A percentile compares a stretch with the other conserved stretches of the same genome.
These are phyloP conservation scores for Mungos mungo DNA, from an alignment of 2,113 vertebrate species.

Conservation along the genomic window DNA sequence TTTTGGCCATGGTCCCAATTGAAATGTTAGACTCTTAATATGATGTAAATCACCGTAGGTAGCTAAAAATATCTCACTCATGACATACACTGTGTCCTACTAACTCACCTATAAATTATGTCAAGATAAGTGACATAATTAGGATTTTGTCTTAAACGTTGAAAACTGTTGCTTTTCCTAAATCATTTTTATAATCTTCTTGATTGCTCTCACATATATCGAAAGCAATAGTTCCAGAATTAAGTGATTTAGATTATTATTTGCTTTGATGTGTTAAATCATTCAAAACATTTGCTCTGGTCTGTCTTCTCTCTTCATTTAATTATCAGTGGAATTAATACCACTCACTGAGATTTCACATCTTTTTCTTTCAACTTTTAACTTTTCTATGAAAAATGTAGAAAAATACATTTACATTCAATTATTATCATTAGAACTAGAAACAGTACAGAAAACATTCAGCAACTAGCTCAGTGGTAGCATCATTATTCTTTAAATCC, in stretches of 20 bases:
- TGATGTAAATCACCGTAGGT: background rate
- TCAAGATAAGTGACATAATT: background rate
- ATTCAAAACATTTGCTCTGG: background rate
- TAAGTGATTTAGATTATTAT: background rate
- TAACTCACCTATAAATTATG: slow-evolving; percentile 3
- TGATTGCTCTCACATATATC: background rate
- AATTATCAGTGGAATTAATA: background rate
- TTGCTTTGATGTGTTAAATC: background rate
- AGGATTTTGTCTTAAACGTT: background rate
- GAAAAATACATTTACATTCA: slow-evolving; percentile 14
- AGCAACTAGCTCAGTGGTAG: background rate
- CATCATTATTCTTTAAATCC: background rate
- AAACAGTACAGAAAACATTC: slow-evolving; percentile 39
- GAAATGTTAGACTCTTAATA: background rate
- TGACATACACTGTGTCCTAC: background rate
- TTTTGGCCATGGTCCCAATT: background rate
- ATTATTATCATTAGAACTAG: background rate
- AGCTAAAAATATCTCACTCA: background rate
- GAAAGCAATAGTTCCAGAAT: background rate
- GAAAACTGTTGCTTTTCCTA: background rate
- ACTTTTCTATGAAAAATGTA: slow-evolving; percentile 11
- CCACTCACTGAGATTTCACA: background rate
- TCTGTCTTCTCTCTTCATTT: background rate
- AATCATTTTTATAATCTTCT: background rate
- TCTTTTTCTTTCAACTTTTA: slow-evolving; percentile 23